A percentile compares a stretch with the other conserved stretches of the same genome.
Conservation (phyloP, 2,113 vertebrate species). For the Phodopus roborovskii region DNA sequence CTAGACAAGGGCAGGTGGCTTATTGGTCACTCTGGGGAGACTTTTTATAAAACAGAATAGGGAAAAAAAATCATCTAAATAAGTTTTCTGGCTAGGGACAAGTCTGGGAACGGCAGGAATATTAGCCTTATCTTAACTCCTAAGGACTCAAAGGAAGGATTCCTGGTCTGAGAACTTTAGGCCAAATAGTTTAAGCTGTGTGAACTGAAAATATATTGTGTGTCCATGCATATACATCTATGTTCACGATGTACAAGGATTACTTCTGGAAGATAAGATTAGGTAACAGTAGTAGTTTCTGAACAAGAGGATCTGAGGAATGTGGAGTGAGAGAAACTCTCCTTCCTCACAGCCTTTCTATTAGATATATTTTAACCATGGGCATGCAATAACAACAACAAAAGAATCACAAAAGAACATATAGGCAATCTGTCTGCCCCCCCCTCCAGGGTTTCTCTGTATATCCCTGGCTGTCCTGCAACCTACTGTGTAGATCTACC, state of each 20-base stretch:
- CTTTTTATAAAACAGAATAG: background rate
- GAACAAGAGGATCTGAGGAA: background rate
- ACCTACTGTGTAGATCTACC: background rate
- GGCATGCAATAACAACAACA: background rate
- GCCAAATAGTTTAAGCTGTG: background rate
- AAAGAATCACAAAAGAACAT: background rate
- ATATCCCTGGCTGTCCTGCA: background rate
- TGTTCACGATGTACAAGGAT: background rate
- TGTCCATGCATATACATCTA: background rate
- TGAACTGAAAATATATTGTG: background rate
- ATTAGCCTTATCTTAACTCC: background rate
- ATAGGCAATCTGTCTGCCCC: background rate
- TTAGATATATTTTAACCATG: background rate
- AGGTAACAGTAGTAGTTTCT: background rate
- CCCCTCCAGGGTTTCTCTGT: background rate
- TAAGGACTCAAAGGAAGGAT: background rate
- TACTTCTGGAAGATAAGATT: background rate
- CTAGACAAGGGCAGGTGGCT: background rate
- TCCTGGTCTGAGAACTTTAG: background rate
- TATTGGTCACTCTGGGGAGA: background rate
- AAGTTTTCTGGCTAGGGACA: background rate
- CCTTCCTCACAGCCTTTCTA: background rate
- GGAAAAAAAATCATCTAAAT: background rate
- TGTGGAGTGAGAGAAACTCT: rapidly evolving
- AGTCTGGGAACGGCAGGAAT: background rate